Evolutionary conservation across 1,140 invertebrate species (phyloP).

Genomic region (Ladona fulva): DNA sequence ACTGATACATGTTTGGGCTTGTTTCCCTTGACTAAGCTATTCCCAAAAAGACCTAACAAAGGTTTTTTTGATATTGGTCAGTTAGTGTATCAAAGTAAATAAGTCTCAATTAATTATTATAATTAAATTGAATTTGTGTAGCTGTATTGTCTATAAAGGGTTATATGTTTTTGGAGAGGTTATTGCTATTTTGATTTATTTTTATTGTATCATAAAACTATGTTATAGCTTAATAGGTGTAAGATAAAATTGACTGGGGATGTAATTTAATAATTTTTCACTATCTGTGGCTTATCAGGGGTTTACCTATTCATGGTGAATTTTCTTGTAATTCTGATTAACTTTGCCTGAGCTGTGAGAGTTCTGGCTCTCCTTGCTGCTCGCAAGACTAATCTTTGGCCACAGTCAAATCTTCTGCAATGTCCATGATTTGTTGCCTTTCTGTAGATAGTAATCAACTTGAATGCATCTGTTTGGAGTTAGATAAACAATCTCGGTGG

Average conservation of each 20-base stretch:
- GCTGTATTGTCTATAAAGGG: neutral
- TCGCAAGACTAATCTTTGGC: neutral
- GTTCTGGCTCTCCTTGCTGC: neutral
- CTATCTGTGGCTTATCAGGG: neutral
- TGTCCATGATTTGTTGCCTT: neutral
- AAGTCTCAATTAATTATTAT: slow-evolving; percentile 9
- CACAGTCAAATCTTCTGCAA: neutral
- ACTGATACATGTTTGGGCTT: slow-evolving; percentile 1
- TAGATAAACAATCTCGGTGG: neutral
- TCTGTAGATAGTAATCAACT: neutral
- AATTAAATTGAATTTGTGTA: slow-evolving; percentile 10
- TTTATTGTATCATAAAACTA: slow-evolving; percentile 9
- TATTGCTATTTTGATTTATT: neutral
- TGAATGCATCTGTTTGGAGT: neutral
- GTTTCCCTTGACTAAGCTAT: slow-evolving; percentile 9
- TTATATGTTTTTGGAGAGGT: neutral
- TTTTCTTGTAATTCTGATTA: neutral
- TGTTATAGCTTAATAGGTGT: neutral
- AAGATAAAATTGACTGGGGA: neutral
- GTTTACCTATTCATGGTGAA: neutral
- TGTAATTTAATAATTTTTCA: neutral
- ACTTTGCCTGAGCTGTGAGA: neutral
- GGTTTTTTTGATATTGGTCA: slow-evolving; percentile 1
- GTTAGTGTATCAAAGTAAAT: slow-evolving; percentile 7
- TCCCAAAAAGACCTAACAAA: neutral